Evolutionary conservation across 2,888 invertebrate genomes (phyloP).

Genomic region (Zygaena filipendulae): DNA sequence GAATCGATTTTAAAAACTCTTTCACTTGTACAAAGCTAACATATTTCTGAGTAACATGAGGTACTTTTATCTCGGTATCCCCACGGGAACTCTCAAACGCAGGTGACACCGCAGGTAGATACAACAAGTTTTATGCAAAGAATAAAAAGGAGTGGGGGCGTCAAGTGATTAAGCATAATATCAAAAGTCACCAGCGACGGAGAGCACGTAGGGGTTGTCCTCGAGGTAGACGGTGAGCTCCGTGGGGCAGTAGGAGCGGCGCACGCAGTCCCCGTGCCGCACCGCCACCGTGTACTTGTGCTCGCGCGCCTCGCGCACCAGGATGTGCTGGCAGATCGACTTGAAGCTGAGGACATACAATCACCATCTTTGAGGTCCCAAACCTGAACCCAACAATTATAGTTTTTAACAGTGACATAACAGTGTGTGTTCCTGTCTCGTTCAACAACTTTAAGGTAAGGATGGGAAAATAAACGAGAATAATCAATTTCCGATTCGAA

Average conservation of each 20-base stretch:
- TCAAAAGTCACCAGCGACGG: slow-evolving; percentile 42
- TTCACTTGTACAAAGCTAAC: too few species aligned
- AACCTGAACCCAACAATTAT: background rate
- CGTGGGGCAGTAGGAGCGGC: slow-evolving; percentile 35
- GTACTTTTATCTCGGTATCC: too few species aligned
- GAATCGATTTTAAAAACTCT: too few species aligned
- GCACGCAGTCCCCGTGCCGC: slow-evolving; percentile 50
- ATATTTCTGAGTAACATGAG: too few species aligned
- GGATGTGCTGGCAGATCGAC: slow-evolving; percentile 79
- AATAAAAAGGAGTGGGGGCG: too few species aligned
- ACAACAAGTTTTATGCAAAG: too few species aligned
- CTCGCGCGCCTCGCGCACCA: slow-evolving; percentile 76
- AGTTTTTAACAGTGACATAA: background rate
- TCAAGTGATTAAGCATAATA: too few species aligned
- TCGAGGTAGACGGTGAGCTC: slow-evolving; percentile 74
- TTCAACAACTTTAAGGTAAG: too few species aligned
- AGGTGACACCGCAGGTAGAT: too few species aligned
- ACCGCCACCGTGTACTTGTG: slow-evolving; percentile 77
- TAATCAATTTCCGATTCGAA: too few species aligned
- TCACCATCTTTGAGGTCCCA: background rate
- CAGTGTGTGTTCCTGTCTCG: background rate
- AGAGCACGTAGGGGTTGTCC: slow-evolving; percentile 72
- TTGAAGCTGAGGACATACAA: slow-evolving; percentile 69
- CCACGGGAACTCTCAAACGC: too few species aligned
- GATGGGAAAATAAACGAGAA: too few species aligned